Base-by-base conservation (phyloP, 2,888 invertebrate genomes). In the Sisyra terminalis region DNA sequence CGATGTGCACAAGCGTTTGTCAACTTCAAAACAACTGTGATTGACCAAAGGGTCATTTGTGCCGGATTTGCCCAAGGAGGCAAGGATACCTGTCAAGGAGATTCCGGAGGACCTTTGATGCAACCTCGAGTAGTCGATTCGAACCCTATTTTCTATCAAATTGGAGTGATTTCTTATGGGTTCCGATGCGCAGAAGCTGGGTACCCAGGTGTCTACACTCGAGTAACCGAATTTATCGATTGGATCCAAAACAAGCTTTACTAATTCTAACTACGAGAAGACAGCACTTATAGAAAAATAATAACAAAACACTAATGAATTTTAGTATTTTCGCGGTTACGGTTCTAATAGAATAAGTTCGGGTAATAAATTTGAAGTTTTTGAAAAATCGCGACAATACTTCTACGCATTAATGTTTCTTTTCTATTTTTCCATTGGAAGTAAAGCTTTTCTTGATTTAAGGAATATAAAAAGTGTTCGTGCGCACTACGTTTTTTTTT, bases 31-130 rank as follows among this genome's bases (percentile, higher is more conserved):
- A 59, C 58, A 31, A 67, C 72, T 46, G 51, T 64, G 1, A 69
- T 75, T 29, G 79, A 82, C 53, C 60, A 73, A 14, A 65, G 75
- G 1, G 74, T 78, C 16, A 49, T 84, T 2, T 86, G 85, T 54
- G 84, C 83, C 1, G 83, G 83, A 0, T 72, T 58, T 54, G 57
- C 66, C 40, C 52, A 57, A 39, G 82, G 81, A 1, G 75, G 75
- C 15, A 75, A 73, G 55, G 84, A 84, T 54, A 73, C 83, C 34
- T 84, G 83, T 51, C 74, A 78, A 63, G 83, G 86, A 1, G 87
- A 87, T 62, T 84, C 83, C 39, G 87, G 87, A 0, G 87, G 87
- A 3, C 86, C 87, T 0, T 60, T 87, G 10, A 80, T 84, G 78
- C 69, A 72, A 40, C 63, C 66, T 2, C 59, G 52, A 16, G 51